phyloP scores from a whole-genome alignment of 2,888 invertebrate genomes.

The Pachydiplax longipennis region DNA sequence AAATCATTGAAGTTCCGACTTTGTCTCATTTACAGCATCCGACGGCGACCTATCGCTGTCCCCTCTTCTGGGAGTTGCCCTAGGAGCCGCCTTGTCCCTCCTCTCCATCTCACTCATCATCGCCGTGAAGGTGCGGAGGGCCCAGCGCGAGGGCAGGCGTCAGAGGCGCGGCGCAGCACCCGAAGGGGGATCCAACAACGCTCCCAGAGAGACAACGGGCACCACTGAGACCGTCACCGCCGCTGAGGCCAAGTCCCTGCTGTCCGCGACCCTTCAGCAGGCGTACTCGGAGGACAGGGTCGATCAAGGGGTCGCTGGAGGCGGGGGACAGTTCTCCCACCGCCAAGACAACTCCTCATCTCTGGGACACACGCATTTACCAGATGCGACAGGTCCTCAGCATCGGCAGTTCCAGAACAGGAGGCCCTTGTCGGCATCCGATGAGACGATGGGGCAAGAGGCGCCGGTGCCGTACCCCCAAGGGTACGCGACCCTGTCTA shows the following conservation, averaged over 20 bases:
- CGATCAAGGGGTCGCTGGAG: not conserved
- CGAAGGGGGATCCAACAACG: not conserved
- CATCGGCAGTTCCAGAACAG: not conserved
- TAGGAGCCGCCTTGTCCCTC: slow-evolving; percentile 65
- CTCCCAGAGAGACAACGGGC: not conserved
- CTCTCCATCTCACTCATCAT: slow-evolving; percentile 63
- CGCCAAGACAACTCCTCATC: not conserved
- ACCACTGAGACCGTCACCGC: not conserved
- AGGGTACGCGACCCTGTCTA: slow-evolving; percentile 22
- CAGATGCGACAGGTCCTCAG: not conserved
- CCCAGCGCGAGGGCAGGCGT: slow-evolving; percentile 49
- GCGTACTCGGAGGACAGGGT: not conserved
- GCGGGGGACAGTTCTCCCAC: slow-evolving; percentile 2
- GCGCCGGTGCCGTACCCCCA: not conserved
- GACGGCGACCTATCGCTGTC: slow-evolving; percentile 66
- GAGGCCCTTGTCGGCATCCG: slow-evolving; percentile 13
- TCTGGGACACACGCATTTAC: slow-evolving; percentile 2
- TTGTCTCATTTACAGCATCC: slow-evolving; percentile 59
- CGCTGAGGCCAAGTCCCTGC: slow-evolving; percentile 20
- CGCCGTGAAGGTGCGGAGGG: slow-evolving; percentile 62
- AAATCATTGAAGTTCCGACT: not conserved
- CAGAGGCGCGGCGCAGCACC: not conserved
- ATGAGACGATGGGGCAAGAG: not conserved
- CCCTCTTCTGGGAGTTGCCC: slow-evolving; percentile 65
- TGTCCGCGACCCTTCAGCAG: slow-evolving; percentile 9